A percentile compares a stretch with the other conserved stretches of the same genome.
phyloP scores from a whole-genome alignment of 2,113 vertebrate genomes.

The Dermatemys mawii region DNA sequence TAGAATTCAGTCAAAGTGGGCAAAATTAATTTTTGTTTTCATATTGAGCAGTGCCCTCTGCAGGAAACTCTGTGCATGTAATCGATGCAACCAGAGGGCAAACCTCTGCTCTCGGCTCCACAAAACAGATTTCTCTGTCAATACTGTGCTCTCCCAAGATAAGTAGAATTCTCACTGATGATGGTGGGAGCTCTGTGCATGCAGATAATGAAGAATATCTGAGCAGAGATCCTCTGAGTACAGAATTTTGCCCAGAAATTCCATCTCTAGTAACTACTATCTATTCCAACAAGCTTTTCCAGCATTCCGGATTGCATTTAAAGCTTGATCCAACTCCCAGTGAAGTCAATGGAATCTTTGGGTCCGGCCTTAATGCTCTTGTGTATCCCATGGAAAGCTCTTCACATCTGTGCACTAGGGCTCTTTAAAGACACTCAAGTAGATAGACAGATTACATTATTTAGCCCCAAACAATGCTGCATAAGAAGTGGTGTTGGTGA shows the following conservation, averaged over 20 bases:
- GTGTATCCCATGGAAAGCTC: conserved; percentile 57
- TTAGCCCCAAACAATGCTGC: conserved; percentile 62
- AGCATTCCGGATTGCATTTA: background rate
- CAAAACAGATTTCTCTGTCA: background rate
- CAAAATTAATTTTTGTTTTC: conserved; percentile 39
- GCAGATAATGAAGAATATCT: conserved; percentile 53
- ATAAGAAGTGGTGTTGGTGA: conserved; percentile 62
- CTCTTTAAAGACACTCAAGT: conserved; percentile 56
- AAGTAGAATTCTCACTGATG: conserved; percentile 45
- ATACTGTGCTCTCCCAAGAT: background rate
- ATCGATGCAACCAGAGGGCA: background rate
- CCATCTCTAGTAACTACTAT: conserved; percentile 56
- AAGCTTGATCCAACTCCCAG: conserved; percentile 7
- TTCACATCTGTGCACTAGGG: conserved; percentile 58
- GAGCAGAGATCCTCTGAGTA: background rate
- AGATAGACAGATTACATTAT: conserved; percentile 74
- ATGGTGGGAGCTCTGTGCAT: conserved; percentile 54
- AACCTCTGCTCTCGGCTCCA: background rate
- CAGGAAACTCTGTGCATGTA: conserved; percentile 26
- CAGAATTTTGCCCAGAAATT: conserved; percentile 47
- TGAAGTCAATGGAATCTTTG: conserved; percentile 5
- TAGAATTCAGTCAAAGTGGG: background rate
- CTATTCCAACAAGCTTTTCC: conserved; percentile 25
- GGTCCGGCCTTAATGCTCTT: conserved; percentile 57
- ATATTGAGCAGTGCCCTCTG: conserved; percentile 75